Conservation (phyloP, 1,140 invertebrate species). For the Macrostomum lignano region DNA sequence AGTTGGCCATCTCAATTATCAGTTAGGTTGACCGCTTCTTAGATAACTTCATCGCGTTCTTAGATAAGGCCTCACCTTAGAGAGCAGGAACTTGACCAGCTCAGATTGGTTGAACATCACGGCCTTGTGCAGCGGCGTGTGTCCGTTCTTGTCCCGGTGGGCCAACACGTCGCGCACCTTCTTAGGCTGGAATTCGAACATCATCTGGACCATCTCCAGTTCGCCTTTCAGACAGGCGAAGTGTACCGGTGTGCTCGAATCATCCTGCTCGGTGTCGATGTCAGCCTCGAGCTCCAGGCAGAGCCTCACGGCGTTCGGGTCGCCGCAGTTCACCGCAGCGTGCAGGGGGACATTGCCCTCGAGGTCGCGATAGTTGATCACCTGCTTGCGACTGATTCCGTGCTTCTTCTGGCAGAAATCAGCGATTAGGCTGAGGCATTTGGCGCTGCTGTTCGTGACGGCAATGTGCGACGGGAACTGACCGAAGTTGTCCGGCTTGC, state of each 20-base stretch:
- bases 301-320: slow-evolving; percentile 41
- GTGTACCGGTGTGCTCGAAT: slow-evolving; percentile 56
- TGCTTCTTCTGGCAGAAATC: background rate
- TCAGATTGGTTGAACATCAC: slow-evolving; percentile 58
- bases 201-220: slow-evolving; percentile 49
- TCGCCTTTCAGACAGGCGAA: slow-evolving; percentile 45
- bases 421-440: background rate
- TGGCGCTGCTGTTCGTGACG: background rate
- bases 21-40: no score
- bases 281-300: slow-evolving; percentile 52
- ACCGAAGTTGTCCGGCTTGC: background rate
- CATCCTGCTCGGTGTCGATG: slow-evolving; percentile 54
- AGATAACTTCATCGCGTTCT: no score
- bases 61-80: slow-evolving; percentile 35
- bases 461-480: background rate
- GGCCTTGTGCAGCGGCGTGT: slow-evolving; percentile 59
- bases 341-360: slow-evolving; percentile 52
- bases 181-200: slow-evolving; percentile 35
- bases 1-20: no score
- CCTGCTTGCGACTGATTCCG: background rate
- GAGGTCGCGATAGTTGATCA: slow-evolving; percentile 30
- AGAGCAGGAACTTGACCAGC: slow-evolving; percentile 44
- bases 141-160: slow-evolving; percentile 46
- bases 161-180: slow-evolving; percentile 34
- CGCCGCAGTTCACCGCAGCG: slow-evolving; percentile 52